Base-by-base conservation (phyloP, 2,888 invertebrate species). In the Graphium colonna region DNA sequence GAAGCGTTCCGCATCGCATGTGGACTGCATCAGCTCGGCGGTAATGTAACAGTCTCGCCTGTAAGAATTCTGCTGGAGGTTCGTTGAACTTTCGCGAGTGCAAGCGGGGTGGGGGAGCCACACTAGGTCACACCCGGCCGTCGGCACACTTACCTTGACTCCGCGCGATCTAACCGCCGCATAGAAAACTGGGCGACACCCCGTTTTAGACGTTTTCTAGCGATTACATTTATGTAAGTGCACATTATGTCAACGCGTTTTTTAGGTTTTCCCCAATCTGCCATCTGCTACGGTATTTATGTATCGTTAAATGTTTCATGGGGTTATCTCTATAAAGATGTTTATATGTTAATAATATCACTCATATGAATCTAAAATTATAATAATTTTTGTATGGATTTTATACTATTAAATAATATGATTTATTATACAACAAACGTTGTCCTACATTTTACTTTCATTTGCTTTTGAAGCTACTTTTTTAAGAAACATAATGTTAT, bases 101-200 rank as follows among this genome's bases (percentile, higher is more conserved):
- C 88, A 87, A 87, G 77, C 75, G 78, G 77, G 77, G 82, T 74
- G 82, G 85, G 84, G 85, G 82, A 78, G 74, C 79, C 70, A 73
- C 82, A 89, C 79, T 89, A 79, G 89, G 89, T 89, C 89, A 87
- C 73, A 75, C 77, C 78, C 76, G 89, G 87, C 82, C 89, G 78
- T 87, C 82, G 88, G 77, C 89, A 86, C 84, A 89, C 87, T 89
- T 89, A 89, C 88, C 89, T 89, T 89, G 88, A 88, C 86, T 88
- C n/a, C n/a, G n/a, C 77, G 73, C 75, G 72, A 68, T 63, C 63
- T 73, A 74, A 69, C 69, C 69, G 65, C 66, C 69, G 73, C 75
- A 77, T 77, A 82, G 77, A 83, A 82, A 88, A 85, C 79, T 83
- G 85, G 83, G 80, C 79, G 72, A 78, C 67, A 78, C 67, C 64